These are phyloP conservation scores for Cetoscarus ocellatus DNA, from an alignment of 2,797 vertebrate species.

Conservation along the genomic window DNA sequence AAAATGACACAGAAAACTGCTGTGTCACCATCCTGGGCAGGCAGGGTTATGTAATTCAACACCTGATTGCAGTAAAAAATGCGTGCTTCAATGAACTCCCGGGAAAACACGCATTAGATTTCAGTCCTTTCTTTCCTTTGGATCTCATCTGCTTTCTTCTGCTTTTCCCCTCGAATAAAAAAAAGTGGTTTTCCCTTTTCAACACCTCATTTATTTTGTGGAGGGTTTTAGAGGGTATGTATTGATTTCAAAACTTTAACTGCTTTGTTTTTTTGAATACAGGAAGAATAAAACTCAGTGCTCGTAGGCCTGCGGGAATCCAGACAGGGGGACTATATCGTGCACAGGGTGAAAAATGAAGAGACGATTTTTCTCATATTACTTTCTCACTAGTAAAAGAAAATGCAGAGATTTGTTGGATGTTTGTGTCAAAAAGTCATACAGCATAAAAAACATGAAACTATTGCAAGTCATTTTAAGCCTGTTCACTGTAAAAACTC, in stretches of 20 bases:
- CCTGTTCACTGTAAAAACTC: too few relatives aligned
- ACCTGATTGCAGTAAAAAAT: constrained; percentile 43
- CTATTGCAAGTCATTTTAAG: too few relatives aligned
- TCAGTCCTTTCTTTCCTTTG: not conserved
- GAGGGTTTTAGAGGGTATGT: not conserved
- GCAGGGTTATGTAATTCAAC: constrained; percentile 51
- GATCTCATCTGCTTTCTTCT: not conserved
- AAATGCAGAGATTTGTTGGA: too few relatives aligned
- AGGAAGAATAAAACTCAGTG: not conserved
- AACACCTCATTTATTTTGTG: constrained; percentile 1
- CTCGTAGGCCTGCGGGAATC: constrained; percentile 2
- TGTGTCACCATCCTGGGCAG: constrained; percentile 44
- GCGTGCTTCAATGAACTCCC: constrained; percentile 1
- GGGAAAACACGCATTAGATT: constrained; percentile 6
- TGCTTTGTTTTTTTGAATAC: constrained; percentile 10
- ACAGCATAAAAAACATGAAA: too few relatives aligned
- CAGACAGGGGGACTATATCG: not conserved
- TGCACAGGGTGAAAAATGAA: not conserved
- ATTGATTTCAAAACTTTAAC: constrained; percentile 16
- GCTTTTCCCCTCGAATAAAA: not conserved
- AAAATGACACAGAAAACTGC: constrained; percentile 41
- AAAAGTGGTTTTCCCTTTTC: not conserved
- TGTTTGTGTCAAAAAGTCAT: not conserved
- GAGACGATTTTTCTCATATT: not conserved
- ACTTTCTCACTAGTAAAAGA: not conserved